phyloP scores from a whole-genome alignment of 2,888 invertebrate genomes.

The Cenopis cana region DNA sequence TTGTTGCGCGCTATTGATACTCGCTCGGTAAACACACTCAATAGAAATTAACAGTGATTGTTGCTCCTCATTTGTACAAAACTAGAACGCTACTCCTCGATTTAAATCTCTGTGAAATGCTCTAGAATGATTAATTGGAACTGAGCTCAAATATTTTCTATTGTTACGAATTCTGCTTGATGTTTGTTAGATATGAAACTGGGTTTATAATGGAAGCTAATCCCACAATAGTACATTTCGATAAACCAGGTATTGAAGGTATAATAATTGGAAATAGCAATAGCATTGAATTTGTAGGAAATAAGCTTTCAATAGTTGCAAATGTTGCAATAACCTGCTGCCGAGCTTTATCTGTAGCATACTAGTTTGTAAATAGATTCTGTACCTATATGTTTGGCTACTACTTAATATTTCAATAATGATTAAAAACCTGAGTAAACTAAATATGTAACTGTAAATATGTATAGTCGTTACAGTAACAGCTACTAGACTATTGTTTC shows the following conservation, averaged over 20 bases:
- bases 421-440: too few species aligned
- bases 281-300: too few species aligned
- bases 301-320: too few species aligned
- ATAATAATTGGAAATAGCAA: neutral
- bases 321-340: too few species aligned
- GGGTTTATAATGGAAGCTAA: neutral
- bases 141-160: conserved; percentile 13
- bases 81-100: conserved; percentile 33
- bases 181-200: conserved; percentile 12
- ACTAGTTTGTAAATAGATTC: neutral
- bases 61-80: conserved; percentile 36
- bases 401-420: too few species aligned
- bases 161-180: conserved; percentile 25
- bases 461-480: too few species aligned
- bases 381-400: too few species aligned
- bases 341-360: neutral
- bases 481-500: too few species aligned
- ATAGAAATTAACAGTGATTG: conserved; percentile 43
- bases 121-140: conserved; percentile 33
- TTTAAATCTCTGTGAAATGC: conserved; percentile 31
- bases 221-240: neutral
- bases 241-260: neutral
- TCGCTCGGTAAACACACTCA: conserved; percentile 39
- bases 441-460: too few species aligned
- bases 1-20: conserved; percentile 40